Percentiles rank a stretch among this genome's conserved stretches.
These are phyloP conservation scores for Corythoichthys intestinalis DNA, from an alignment of 2,113 vertebrate species.

Conservation along the genomic window DNA sequence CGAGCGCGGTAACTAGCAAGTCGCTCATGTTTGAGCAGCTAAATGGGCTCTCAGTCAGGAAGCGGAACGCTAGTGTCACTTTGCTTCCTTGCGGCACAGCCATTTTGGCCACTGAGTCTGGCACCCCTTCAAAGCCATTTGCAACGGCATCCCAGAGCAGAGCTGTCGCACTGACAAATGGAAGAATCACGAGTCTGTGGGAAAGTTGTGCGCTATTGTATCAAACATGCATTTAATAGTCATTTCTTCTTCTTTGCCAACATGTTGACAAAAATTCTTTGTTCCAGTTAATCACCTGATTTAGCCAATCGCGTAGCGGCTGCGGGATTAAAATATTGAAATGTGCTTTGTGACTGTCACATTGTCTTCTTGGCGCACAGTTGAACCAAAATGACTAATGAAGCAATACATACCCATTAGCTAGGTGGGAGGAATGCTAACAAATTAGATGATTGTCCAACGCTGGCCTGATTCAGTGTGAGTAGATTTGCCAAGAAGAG, in stretches of 20 bases:
- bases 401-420: neutral
- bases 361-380: neutral
- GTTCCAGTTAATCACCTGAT: neutral
- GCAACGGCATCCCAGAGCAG: neutral
- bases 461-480: neutral
- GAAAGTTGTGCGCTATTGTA: neutral
- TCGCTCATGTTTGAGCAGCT: slow-evolving; percentile 1
- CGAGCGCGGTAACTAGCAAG: slow-evolving; percentile 1
- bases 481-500: neutral
- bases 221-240: neutral
- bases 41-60: slow-evolving; percentile 6
- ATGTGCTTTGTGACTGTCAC: neutral
- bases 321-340: neutral
- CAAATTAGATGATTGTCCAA: neutral
- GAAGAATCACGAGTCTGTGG: neutral
- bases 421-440: neutral
- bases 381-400: neutral
- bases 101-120: slow-evolving; percentile 6
- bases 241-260: neutral
- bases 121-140: slow-evolving; percentile 7
- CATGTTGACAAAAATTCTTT: neutral
- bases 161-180: neutral
- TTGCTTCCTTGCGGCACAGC: neutral
- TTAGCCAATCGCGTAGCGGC: neutral
- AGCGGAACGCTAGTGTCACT: slow-evolving; percentile 7